Conservation (phyloP, 1,140 invertebrate genomes). For the Mizuhopecten yessoensis region DNA sequence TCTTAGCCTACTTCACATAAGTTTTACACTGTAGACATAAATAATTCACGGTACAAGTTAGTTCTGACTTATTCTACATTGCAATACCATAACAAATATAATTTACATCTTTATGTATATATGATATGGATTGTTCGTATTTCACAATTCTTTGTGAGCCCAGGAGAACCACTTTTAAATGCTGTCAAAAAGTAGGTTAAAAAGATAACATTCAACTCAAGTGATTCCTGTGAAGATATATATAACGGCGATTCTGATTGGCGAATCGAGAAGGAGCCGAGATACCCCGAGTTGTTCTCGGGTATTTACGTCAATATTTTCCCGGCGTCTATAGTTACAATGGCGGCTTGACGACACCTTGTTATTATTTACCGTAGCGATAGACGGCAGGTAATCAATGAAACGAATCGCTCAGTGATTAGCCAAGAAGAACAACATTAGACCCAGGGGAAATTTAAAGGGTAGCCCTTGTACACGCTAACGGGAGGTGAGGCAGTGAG, state of each 20-base stretch:
- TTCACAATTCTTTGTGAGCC: no score
- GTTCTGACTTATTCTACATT: no score
- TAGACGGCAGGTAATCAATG: conserved; percentile 33
- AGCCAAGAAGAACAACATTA: conserved; percentile 3
- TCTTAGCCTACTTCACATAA: no score
- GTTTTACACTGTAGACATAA: no score
- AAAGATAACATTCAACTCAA: no score
- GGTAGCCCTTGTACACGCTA: background rate
- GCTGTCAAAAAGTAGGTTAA: no score
- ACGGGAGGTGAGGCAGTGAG: background rate
- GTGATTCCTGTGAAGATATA: background rate
- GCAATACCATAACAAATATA: no score
- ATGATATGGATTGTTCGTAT: no score
- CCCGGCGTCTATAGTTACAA: conserved; percentile 37
- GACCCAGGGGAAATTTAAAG: conserved; percentile 32
- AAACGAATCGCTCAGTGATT: conserved; percentile 22
- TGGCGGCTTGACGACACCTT: conserved; percentile 30
- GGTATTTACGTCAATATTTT: conserved; percentile 49
- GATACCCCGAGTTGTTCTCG: conserved; percentile 44
- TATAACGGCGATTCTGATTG: background rate
- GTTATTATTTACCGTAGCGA: conserved; percentile 38
- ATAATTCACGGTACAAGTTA: no score
- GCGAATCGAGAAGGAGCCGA: background rate
- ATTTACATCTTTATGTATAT: no score
- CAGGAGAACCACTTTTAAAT: no score